Evolutionary conservation across 2,888 invertebrate genomes (phyloP), one percentile per base, ranked within the genome.

Genomic region (Acleris holmiana): DNA sequence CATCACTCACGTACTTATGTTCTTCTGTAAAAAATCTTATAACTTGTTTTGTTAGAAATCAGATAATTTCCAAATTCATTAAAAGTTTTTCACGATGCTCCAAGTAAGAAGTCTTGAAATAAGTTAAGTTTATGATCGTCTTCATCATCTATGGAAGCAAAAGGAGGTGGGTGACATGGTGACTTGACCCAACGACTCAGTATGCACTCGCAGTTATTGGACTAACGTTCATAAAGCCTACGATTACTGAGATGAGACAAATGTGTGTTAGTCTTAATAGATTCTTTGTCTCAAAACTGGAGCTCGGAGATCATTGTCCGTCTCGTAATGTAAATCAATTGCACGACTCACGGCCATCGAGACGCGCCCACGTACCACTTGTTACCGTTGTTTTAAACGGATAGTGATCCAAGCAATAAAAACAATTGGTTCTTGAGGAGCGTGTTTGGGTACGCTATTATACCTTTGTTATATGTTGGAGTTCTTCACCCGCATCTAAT

Each of bases 351-450:
- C 50, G 54, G 46, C 55, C 60, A 49, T 40, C 49, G 56, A 35
- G 56, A 55, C 57, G 46, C 50, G 69, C 76, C 75, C 76, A 79
- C 79, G 79, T 79, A 68, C 66, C 58, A 67, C 57, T 59, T 18
- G 55, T 65, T 76, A 79, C 79, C 80, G 78, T 80, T 79, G 74
- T 69, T 35, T 55, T 49, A 60, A 65, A 60, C 64, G 64, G 59
- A 54, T 48, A 35, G 53, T 23, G 41, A 55, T 44, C 23, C 10
- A 46, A 29, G 48, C 21, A 59, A 49, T 44, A 65, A 65, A 59
- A 59, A 65, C 60, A 59, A 59, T 54, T 44, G 8, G 13, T 19
- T 44, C 55, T 40, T 15, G 29, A 35, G 21, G 40, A 58, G 48
- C 48, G 40, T 49, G 47, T 21, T 55, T 44, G 40, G 40, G 47